Evolutionary conservation across 2,888 invertebrate genomes (phyloP).

Genomic region (Formica aserva): DNA sequence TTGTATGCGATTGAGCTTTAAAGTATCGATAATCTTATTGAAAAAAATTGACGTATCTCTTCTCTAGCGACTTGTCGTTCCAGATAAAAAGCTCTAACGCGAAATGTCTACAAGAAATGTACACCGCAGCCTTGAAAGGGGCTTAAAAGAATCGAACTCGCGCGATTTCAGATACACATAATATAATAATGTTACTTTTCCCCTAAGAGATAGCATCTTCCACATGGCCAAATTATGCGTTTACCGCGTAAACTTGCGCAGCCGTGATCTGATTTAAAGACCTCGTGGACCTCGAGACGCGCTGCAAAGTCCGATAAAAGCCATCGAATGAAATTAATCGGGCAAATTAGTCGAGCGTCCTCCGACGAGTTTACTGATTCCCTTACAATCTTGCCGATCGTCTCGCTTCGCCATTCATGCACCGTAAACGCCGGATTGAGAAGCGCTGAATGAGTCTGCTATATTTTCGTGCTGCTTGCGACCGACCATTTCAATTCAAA

Average conservation of each 20-base stretch:
- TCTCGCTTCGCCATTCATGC: background rate
- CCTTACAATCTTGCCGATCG: background rate
- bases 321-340: background rate
- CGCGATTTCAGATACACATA: background rate
- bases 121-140: background rate
- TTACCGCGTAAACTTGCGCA: background rate
- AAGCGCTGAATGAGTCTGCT: constrained; percentile 77
- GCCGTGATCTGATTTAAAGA: background rate
- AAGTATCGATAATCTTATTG: background rate
- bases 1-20: background rate
- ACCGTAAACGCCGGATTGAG: constrained; percentile 69
- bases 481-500: constrained; percentile 66
- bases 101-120: background rate
- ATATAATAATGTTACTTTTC: background rate
- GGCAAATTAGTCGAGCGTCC: background rate
- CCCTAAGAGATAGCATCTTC: background rate
- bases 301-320: background rate
- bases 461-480: constrained; percentile 74
- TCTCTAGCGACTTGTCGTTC: background rate
- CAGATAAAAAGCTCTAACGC: background rate
- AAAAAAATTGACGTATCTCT: background rate
- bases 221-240: background rate
- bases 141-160: background rate
- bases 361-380: background rate
- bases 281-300: background rate